phyloP scores from a whole-genome alignment of 1,140 invertebrate genomes.

The Protaetia brevitarsis region DNA sequence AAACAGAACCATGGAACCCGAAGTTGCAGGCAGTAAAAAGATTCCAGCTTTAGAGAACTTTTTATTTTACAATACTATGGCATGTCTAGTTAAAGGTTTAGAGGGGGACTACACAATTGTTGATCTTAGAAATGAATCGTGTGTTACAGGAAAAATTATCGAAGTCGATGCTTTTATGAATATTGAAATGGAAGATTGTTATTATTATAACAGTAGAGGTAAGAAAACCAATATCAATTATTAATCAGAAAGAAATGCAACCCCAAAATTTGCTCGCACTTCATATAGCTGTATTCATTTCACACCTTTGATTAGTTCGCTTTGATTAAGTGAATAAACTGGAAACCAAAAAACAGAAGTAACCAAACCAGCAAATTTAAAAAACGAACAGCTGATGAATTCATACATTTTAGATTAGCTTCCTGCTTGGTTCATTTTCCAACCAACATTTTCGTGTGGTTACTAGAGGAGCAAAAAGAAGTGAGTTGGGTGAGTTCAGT shows the following conservation, averaged over 20 bases:
- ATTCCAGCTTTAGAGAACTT: conserved; percentile 29
- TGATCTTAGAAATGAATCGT: conserved; percentile 43
- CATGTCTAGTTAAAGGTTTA: conserved; percentile 38
- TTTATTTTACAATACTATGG: conserved; percentile 36
- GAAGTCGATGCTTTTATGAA: conserved; percentile 44
- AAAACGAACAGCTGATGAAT: too few species aligned
- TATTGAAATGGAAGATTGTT: conserved; percentile 42
- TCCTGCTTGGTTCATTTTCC: too few species aligned
- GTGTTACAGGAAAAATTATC: conserved; percentile 40
- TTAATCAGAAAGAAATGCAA: too few species aligned
- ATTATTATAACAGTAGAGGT: conserved; percentile 39
- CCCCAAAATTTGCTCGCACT: too few species aligned
- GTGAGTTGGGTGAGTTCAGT: too few species aligned
- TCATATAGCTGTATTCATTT: too few species aligned
- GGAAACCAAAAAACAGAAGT: neutral
- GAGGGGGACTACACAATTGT: conserved; percentile 40
- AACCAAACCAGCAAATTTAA: too few species aligned
- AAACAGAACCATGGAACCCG: too few species aligned
- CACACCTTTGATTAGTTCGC: neutral
- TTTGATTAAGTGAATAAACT: neutral
- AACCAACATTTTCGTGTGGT: too few species aligned
- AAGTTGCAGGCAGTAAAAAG: neutral
- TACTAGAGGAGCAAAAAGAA: too few species aligned
- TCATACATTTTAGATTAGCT: too few species aligned
- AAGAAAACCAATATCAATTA: neutral